Base-by-base conservation (phyloP, 1,140 invertebrate genomes). In the Dendroctonus valens region DNA sequence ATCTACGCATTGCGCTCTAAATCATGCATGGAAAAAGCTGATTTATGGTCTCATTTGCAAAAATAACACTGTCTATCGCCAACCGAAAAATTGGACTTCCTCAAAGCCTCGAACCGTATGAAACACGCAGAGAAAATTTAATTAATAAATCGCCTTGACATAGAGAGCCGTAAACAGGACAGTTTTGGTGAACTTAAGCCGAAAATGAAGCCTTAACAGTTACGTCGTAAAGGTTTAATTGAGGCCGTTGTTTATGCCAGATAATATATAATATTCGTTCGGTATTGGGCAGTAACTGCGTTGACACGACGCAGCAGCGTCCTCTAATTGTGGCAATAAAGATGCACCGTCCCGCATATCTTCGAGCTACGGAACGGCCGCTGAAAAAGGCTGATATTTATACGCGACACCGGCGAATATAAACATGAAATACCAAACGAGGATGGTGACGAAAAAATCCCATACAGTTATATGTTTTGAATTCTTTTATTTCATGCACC, bases 401-500 rank as follows among this genome's bases (percentile, higher is more conserved):
- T 72, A 63, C 60, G 68, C 54, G 71, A 68, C 69, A 69, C 66
- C 48, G 63, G 48, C 65, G 75, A 71, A 77, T 77, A 75, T 77
- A 77, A 76, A 76, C 76, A 77, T 75, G 75, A 75, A 76, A 76
- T 74, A 75, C 75, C 76, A 72, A 71, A 60, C 71, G 68, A 73
- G 69, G 68, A 67, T 68, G 72, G 69, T 75, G 75, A 75, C 74
- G 72, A 75, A 77, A 77, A 77, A 77, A 75, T 76, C 69, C 72
- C 73, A 73, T 72, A 75, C 73, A 73, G 41, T 57, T 65, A 58
- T 77, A 77, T 76, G 72, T 76, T 77, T 77, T 77, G 68, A 71
- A 76, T 76, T 76, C 72, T 76, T 76, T 52, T 44, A 46, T 40
- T 55, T 75, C 70, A 73, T 75, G 69, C 70, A 68, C 69, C 72